Evolutionary conservation across 2,888 invertebrate species (phyloP).

Genomic region (Euphydryas editha): DNA sequence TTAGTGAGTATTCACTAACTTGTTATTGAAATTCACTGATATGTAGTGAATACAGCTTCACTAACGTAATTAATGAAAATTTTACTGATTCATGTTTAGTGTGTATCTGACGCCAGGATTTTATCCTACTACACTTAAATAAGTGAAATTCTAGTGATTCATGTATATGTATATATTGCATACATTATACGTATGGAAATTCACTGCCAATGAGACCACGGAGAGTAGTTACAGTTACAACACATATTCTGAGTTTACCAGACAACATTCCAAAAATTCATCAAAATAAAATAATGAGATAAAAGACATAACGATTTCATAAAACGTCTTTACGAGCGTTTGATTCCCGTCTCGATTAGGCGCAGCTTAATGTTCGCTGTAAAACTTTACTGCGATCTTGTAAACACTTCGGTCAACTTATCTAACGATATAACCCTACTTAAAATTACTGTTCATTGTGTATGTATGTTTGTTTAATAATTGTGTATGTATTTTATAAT

Average conservation of each 20-base stretch:
- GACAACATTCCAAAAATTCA: background rate
- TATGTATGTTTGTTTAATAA: background rate
- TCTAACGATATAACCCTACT: constrained; percentile 16
- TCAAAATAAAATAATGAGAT: constrained; percentile 10
- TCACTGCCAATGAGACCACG: too few relatives aligned
- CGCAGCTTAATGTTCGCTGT: constrained; percentile 31
- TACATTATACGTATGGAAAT: too few relatives aligned
- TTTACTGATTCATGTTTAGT: too few relatives aligned
- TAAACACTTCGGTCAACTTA: constrained; percentile 14
- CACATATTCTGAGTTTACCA: background rate
- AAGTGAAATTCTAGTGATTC: too few relatives aligned
- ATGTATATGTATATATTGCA: too few relatives aligned
- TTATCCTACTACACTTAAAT: too few relatives aligned
- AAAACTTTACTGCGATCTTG: constrained; percentile 32
- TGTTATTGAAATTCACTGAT: too few relatives aligned
- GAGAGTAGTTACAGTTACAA: background rate
- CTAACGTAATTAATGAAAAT: too few relatives aligned
- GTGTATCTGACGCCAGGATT: too few relatives aligned
- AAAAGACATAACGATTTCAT: constrained; percentile 24
- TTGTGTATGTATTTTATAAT: background rate
- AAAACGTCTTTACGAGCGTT: constrained; percentile 40
- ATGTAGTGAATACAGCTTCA: too few relatives aligned
- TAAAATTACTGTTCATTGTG: background rate
- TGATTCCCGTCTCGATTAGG: constrained; percentile 42
- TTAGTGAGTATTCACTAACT: too few relatives aligned